Percentiles rank a stretch among this genome's conserved stretches.
phyloP scores from a whole-genome alignment of 2,113 vertebrate genomes.

The Callithrix jacchus region DNA sequence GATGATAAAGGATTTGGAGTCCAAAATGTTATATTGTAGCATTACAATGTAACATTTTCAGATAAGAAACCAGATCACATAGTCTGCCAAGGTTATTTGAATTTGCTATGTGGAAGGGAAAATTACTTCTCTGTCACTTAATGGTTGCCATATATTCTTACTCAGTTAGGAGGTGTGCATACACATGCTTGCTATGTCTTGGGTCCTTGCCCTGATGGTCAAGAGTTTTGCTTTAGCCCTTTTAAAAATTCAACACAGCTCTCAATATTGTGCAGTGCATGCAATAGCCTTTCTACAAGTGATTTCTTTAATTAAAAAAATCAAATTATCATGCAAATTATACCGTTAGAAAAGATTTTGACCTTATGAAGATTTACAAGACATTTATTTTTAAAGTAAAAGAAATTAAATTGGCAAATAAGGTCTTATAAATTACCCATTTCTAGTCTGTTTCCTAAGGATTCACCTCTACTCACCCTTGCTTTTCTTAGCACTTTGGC shows the following conservation, averaged over 20 bases:
- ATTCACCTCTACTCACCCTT: neutral
- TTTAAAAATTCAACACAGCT: neutral
- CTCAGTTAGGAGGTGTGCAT: neutral
- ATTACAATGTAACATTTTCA: slow-evolving; percentile 23
- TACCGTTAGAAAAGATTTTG: slow-evolving; percentile 34
- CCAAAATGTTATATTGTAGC: slow-evolving; percentile 36
- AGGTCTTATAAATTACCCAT: neutral
- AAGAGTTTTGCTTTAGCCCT: slow-evolving; percentile 22
- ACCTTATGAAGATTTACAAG: neutral
- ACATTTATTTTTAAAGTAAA: slow-evolving; percentile 52
- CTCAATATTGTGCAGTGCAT: neutral
- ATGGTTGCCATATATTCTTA: slow-evolving; percentile 10
- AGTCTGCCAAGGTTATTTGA: slow-evolving; percentile 56
- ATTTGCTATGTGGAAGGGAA: slow-evolving; percentile 40
- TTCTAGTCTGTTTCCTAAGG: neutral
- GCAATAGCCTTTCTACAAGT: slow-evolving; percentile 36
- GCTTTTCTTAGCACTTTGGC: neutral
- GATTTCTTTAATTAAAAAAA: slow-evolving; percentile 30
- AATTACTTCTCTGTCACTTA: slow-evolving; percentile 50
- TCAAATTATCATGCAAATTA: slow-evolving; percentile 6
- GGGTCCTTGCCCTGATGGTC: neutral
- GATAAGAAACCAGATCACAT: slow-evolving; percentile 53
- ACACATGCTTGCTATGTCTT: neutral
- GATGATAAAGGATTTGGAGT: slow-evolving; percentile 47
- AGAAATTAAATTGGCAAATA: slow-evolving; percentile 40